Evolutionary conservation across 2,888 invertebrate species (phyloP).

Genomic region (Priocnemis perturbator): DNA sequence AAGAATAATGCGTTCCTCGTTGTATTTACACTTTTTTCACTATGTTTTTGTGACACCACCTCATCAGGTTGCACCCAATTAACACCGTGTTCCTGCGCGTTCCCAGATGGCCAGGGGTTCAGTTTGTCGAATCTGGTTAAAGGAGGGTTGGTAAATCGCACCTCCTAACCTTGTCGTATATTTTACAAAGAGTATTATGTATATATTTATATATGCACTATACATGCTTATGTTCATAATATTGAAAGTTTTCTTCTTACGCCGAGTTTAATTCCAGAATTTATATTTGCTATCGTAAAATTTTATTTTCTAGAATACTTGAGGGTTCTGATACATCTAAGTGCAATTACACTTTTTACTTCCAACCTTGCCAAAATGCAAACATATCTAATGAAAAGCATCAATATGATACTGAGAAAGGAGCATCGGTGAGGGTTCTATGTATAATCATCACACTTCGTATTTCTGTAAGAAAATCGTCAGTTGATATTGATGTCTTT

Average conservation of each 20-base stretch:
- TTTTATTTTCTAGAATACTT: too few relatives aligned
- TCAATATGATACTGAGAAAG: slow-evolving; percentile 35
- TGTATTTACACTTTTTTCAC: slow-evolving; percentile 25
- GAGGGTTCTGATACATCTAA: too few relatives aligned
- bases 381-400: slow-evolving; percentile 28
- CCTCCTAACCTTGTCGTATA: slow-evolving; percentile 39
- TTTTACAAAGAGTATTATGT: not conserved
- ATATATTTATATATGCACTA: not conserved
- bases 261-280: too few relatives aligned
- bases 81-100: slow-evolving; percentile 65
- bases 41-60: slow-evolving; percentile 28
- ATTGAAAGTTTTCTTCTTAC: too few relatives aligned
- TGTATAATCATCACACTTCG: not conserved
- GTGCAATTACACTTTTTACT: slow-evolving; percentile 44
- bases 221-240: too few relatives aligned
- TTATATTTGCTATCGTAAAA: not conserved
- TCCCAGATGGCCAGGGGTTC: slow-evolving; percentile 66
- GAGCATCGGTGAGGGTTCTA: slow-evolving; percentile 54
- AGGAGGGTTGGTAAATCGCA: slow-evolving; percentile 32
- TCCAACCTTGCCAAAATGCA: slow-evolving; percentile 71
- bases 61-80: slow-evolving; percentile 56
- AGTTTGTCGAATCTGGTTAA: slow-evolving; percentile 54
- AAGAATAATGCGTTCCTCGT: slow-evolving; percentile 12
- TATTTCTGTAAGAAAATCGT: not conserved
- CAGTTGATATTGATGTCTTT: slow-evolving; percentile 8